Evolutionary conservation across 2,113 vertebrate species (phyloP).

Genomic region (Ctenomys sociabilis): DNA sequence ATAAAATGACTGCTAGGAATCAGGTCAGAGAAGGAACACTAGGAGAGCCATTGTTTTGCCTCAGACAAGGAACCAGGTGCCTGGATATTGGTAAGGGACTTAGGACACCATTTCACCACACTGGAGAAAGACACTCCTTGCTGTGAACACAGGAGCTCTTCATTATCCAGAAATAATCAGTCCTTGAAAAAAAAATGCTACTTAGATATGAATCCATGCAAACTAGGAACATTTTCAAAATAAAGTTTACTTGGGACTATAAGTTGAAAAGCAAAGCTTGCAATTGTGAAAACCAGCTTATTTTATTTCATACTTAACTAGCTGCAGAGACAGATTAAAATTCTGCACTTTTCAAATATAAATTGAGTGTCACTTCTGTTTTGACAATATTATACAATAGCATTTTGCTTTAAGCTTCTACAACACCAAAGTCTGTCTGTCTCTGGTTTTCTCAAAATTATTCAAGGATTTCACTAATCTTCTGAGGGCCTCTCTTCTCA

Average conservation of each 20-base stretch:
- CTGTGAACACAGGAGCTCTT: constrained; percentile 53
- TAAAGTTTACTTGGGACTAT: constrained; percentile 55
- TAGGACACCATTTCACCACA: not conserved
- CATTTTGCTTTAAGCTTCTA: constrained; percentile 37
- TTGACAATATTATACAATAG: constrained; percentile 41
- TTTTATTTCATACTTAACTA: constrained; percentile 58
- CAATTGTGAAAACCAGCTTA: constrained; percentile 45
- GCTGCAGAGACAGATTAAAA: constrained; percentile 42
- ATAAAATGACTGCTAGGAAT: too few species aligned
- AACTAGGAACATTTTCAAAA: constrained; percentile 54
- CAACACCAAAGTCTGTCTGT: not conserved
- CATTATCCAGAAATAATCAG: constrained; percentile 50
- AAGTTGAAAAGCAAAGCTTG: constrained; percentile 53
- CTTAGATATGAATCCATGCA: constrained; percentile 32
- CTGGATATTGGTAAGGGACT: not conserved
- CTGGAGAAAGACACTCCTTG: not conserved
- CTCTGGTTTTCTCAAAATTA: not conserved
- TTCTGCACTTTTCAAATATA: not conserved
- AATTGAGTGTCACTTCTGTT: constrained; percentile 3
- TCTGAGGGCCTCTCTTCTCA: not conserved
- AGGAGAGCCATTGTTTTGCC: not conserved
- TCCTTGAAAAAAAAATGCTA: constrained; percentile 53
- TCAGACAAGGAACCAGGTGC: not conserved
- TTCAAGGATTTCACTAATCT: constrained; percentile 40
- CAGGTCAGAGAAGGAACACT: not conserved